These are phyloP conservation scores for Channa striata DNA, from an alignment of 2,797 vertebrate species.

Conservation along the genomic window DNA sequence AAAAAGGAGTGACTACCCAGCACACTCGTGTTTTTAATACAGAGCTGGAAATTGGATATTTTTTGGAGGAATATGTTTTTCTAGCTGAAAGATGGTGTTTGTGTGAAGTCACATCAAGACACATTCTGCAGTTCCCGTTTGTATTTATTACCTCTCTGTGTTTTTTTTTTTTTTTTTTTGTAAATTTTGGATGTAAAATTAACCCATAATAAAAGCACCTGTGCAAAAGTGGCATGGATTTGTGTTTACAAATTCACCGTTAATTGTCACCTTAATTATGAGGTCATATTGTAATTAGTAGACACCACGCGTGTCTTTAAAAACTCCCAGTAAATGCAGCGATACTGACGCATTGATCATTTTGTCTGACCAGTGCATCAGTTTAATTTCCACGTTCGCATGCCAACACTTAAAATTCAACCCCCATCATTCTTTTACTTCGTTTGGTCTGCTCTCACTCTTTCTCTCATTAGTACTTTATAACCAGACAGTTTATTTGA, in stretches of 20 bases:
- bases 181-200: conserved; percentile 1
- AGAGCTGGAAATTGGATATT: conserved; percentile 44
- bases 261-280: conserved; percentile 13
- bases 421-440: conserved; percentile 65
- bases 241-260: background rate
- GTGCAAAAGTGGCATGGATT: background rate
- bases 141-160: conserved; percentile 17
- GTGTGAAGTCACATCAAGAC: conserved; percentile 26
- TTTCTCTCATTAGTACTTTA: conserved; percentile 86
- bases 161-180: no score
- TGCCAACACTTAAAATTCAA: conserved; percentile 76
- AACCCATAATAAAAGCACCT: background rate
- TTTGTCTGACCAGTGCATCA: conserved; percentile 45
- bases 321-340: conserved; percentile 33
- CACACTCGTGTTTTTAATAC: conserved; percentile 24
- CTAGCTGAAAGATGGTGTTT: background rate
- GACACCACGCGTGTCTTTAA: background rate
- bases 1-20: conserved; percentile 16
- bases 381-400: conserved; percentile 60
- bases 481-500: conserved; percentile 89
- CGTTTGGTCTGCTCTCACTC: conserved; percentile 69
- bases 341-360: conserved; percentile 47
- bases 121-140: conserved; percentile 12
- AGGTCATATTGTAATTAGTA: background rate
- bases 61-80: conserved; percentile 36